Base-by-base conservation (phyloP, 1,140 invertebrate genomes). In the Meloidogyne chitwoodi region DNA sequence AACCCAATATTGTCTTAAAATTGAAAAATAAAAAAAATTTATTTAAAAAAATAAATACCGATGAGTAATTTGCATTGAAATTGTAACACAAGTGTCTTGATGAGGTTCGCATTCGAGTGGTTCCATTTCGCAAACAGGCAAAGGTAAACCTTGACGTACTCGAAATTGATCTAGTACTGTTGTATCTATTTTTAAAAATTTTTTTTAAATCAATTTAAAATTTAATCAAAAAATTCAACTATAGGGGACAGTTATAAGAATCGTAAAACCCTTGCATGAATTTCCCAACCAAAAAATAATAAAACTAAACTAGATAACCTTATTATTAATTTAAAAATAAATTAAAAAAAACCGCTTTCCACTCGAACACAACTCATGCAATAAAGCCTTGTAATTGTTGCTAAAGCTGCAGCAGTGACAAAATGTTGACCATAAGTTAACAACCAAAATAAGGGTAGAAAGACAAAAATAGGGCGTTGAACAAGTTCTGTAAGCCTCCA, bases 101-200 rank as follows among this genome's bases (percentile, higher is more conserved):
- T 77, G 41, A 27, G 68, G 38, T 27, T 68, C 66, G 61, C 75
- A 77, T 61, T 62, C 29, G n/a, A 77, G 34, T 12, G 75, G 31
- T 48, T 77, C 75, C 75, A 77, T 77, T 34, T 70, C 75, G 29
- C 75, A 77, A 38, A 63, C n/a, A 26, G 75, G 75, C 56, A 62
- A 38, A 41, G 44, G 34, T 8, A 77, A 56, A 26, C 68, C 68
- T 41, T 77, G 75, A 22, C 75, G 66, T 19, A 77, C 68, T 8
- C 75, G 75, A 41, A 77, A 77, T 65, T 77, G 69, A 41, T 77
- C 75, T 26, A 77, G 48, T 61, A 38, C 63, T 62, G 75, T 77
- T 8, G 75, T 77, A 26, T 77, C 75, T 73, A 26, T 24, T 38
- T 11, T 34, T 34, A 68, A 34, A 68, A 68, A 29, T 44, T 34